These are phyloP conservation scores for Zele albiditarsus DNA, from an alignment of 2,888 invertebrate species.

Conservation along the genomic window DNA sequence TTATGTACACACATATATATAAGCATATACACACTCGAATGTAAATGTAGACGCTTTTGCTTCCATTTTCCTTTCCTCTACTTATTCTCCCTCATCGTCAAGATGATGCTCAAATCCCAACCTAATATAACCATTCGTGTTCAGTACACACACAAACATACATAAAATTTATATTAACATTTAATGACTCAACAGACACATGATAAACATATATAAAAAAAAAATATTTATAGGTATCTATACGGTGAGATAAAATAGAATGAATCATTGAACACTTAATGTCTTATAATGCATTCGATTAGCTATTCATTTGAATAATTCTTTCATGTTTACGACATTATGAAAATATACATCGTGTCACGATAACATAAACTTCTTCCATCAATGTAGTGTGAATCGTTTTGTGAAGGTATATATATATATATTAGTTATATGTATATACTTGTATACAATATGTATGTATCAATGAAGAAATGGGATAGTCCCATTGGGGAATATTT, in stretches of 20 bases:
- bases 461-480: conserved; percentile 9
- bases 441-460: not conserved
- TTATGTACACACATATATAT: not conserved
- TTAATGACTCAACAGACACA: not conserved
- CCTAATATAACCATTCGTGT: not conserved
- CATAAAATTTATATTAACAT: not conserved
- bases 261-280: not conserved
- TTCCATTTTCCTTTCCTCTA: not conserved
- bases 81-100: conserved; percentile 1
- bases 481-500: conserved; percentile 11
- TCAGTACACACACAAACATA: not conserved
- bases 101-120: conserved; percentile 6
- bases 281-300: not conserved
- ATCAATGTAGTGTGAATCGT: not conserved
- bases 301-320: not conserved
- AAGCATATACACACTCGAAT: not conserved
- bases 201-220: not conserved
- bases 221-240: not conserved
- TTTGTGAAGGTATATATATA: not conserved
- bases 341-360: conserved; percentile 67
- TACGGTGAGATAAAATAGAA: not conserved
- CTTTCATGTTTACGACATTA: conserved; percentile 59
- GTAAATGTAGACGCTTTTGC: not conserved
- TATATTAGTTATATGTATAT: not conserved
- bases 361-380: conserved; percentile 59